Base-by-base conservation (phyloP, 2,797 vertebrate genomes). In the Carcharodon carcharias region DNA sequence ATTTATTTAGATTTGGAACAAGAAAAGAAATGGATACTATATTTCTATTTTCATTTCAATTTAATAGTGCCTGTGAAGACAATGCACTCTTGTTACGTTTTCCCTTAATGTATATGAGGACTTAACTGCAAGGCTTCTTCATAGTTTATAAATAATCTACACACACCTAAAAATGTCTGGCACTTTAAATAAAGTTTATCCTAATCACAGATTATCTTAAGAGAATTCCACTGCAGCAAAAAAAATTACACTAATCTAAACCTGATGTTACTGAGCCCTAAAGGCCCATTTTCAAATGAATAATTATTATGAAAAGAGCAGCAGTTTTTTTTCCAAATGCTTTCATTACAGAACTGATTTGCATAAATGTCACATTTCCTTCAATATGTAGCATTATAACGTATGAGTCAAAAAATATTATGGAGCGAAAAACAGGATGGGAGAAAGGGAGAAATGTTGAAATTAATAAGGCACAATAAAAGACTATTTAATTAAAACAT, bases 221-320 rank as follows among this genome's bases (percentile, higher is more conserved):
- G 94, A 95, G 94, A 95, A 95, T 95, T 73, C 71, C 73, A 77
- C 94, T 77, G 94, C 69, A 95, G 94, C 67, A 95, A 65, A 77
- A 95, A 95, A 95, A 56, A 95, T 73, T 95, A 95, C 69, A 58
- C 45, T 95, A 95, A 95, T 95, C 69, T 77, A 77, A 77, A 77
- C 69, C 69, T 95, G 94, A 95, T 95, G 94, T 77, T 58, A 77
- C 63, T 69, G 67, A 54, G 67, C 94, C 65, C 94, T 95, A 77
- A 95, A 95, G 94, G 94, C 28, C 94, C 94, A 77, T 73, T 95
- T 95, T 95, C 69, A 95, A 71, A 95, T 95, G 94, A 95, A 77
- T 95, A 95, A 95, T 95, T 95, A 95, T 95, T 77, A 95, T 95
- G 94, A 95, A 77, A 77, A 95, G 94, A 95, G 69, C 94, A 77